A percentile compares a stretch with the other conserved stretches of the same genome.
Conservation (phyloP, 2,113 vertebrate genomes). For the Protobothrops flavoviridis region DNA sequence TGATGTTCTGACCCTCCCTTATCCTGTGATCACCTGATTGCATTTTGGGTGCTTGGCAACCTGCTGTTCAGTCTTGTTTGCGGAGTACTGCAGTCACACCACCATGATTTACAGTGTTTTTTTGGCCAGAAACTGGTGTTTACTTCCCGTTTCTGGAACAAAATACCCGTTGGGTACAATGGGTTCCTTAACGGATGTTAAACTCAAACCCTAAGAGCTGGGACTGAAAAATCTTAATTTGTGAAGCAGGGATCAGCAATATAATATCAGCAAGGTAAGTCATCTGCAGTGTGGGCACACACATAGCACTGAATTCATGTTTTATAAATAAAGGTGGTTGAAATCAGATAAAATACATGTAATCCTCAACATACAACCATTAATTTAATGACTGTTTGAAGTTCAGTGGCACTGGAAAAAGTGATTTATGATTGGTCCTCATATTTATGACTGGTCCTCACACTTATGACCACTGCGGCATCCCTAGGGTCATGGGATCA, state of each 20-base stretch:
- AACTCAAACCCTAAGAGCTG: not conserved
- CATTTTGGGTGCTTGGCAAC: not conserved
- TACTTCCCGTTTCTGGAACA: not conserved
- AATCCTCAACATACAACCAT: not conserved
- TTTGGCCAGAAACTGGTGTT: not conserved
- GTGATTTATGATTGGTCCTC: not conserved
- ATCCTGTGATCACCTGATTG: not conserved
- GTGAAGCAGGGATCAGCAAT: not conserved
- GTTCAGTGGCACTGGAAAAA: not conserved
- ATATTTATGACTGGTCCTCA: not conserved
- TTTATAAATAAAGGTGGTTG: not conserved
- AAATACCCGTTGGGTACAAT: not conserved
- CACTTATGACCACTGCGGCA: not conserved
- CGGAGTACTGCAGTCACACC: not conserved
- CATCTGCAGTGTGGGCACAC: not conserved
- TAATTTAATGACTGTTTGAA: not conserved
- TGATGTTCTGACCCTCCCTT: not conserved
- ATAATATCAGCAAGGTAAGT: not conserved
- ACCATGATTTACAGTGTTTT: not conserved
- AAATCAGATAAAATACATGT: not conserved
- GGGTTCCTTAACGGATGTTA: too few species aligned
- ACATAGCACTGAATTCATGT: not conserved
- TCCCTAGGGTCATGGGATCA: not conserved
- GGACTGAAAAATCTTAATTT: not conserved
- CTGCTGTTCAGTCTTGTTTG: not conserved